These are phyloP conservation scores for Dicerorhinus sumatrensis DNA, from an alignment of 2,113 vertebrate genomes.

Conservation along the genomic window DNA sequence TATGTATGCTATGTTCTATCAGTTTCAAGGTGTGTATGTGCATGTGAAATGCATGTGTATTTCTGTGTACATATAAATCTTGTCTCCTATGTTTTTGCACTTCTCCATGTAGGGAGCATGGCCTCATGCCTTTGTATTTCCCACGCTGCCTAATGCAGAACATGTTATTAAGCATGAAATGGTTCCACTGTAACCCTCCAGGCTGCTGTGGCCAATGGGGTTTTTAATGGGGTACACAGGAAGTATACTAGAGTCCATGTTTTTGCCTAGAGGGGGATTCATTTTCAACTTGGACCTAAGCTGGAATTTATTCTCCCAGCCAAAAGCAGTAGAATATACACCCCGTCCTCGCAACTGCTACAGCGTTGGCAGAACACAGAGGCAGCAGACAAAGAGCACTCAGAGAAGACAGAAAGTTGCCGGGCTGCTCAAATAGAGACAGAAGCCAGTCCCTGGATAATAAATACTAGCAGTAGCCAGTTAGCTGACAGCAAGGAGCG, in stretches of 20 bases:
- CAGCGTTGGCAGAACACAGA: constrained; percentile 23
- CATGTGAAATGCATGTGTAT: accelerated
- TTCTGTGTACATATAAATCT: neutral
- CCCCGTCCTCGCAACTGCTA: neutral
- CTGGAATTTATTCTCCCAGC: constrained; percentile 66
- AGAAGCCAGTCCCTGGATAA: constrained; percentile 62
- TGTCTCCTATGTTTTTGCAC: neutral
- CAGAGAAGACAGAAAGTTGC: constrained; percentile 60
- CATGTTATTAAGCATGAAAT: constrained; percentile 51
- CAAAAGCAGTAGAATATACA: constrained; percentile 51
- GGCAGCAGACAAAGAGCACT: constrained; percentile 45
- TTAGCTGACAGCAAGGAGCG: neutral
- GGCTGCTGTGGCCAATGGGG: neutral
- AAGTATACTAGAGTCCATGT: constrained; percentile 33
- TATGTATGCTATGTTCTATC: neutral
- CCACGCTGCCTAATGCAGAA: neutral
- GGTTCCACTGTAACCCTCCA: constrained; percentile 49
- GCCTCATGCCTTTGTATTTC: neutral
- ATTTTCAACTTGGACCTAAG: constrained; percentile 67
- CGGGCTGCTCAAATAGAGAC: constrained; percentile 2
- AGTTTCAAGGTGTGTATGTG: neutral
- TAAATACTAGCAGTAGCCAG: constrained; percentile 42
- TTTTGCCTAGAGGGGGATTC: constrained; percentile 63
- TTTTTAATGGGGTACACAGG: constrained; percentile 61
- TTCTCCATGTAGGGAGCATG: neutral